phyloP scores from a whole-genome alignment of 2,797 vertebrate species.

The Sebastes hopkinsi region DNA sequence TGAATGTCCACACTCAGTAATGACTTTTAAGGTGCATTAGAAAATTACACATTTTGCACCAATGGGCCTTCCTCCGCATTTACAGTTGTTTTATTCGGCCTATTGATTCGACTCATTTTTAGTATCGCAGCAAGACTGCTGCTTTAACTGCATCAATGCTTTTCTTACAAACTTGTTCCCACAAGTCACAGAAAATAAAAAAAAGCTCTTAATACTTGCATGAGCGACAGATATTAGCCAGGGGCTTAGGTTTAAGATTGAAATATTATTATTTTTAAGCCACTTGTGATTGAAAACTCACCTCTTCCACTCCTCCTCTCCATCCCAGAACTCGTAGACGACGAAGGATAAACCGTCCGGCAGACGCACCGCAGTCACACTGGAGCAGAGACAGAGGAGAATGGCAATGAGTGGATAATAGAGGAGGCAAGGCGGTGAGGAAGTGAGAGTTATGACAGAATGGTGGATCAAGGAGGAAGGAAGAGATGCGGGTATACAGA shows the following conservation, averaged over 20 bases:
- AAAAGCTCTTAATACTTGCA: not conserved
- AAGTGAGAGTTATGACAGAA: not conserved
- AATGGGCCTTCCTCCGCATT: not conserved
- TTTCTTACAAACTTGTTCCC: not conserved
- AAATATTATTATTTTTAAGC: not conserved
- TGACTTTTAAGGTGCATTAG: slow-evolving; percentile 22
- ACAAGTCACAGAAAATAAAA: not conserved
- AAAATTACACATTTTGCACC: slow-evolving; percentile 19
- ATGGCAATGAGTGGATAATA: slow-evolving; percentile 18
- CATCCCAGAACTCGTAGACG: slow-evolving; percentile 97
- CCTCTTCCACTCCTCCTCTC: slow-evolving; percentile 96
- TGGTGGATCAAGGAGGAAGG: no score
- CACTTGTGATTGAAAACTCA: slow-evolving; percentile 59
- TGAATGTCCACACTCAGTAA: slow-evolving; percentile 21
- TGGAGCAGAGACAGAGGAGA: slow-evolving; percentile 56
- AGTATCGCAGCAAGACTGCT: not conserved
- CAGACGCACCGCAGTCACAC: slow-evolving; percentile 90
- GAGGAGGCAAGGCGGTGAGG: not conserved
- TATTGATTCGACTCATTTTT: not conserved
- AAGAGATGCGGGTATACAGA: not conserved
- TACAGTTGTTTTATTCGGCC: not conserved
- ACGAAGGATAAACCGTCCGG: slow-evolving; percentile 93
- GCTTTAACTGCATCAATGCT: not conserved
- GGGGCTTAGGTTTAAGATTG: not conserved
- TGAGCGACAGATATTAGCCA: not conserved